Percentiles rank a stretch among this genome's conserved stretches.
These are phyloP conservation scores for Mycetomoellerius zeteki DNA, from an alignment of 1,140 invertebrate species.

Conservation along the genomic window DNA sequence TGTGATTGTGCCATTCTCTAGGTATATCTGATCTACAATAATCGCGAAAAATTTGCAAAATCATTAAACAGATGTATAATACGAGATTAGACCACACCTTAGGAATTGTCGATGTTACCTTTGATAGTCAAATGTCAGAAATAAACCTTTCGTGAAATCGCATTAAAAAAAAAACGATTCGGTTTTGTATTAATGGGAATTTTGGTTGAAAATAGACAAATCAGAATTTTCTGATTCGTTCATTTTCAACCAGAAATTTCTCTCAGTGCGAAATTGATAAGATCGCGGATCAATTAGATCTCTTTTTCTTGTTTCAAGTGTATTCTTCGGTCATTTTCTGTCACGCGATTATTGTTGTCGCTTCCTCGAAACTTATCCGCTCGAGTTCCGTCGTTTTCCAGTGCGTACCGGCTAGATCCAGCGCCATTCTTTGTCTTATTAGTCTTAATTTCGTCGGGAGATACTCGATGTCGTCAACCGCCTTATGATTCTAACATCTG, in stretches of 20 bases:
- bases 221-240: too few relatives aligned
- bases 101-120: neutral
- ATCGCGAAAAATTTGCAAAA: slow-evolving; percentile 13
- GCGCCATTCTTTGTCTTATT: slow-evolving; percentile 22
- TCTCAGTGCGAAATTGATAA: neutral
- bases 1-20: neutral
- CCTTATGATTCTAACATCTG: neutral
- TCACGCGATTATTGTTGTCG: slow-evolving; percentile 25
- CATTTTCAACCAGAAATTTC: too few relatives aligned
- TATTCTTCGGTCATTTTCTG: neutral
- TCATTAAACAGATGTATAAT: neutral
- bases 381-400: slow-evolving; percentile 20
- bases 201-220: too few relatives aligned
- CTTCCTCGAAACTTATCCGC: neutral
- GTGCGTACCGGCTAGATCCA: slow-evolving; percentile 39
- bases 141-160: slow-evolving; percentile 2
- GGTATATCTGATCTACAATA: slow-evolving; percentile 3
- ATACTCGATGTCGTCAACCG: slow-evolving; percentile 25
- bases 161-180: too few relatives aligned
- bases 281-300: neutral
- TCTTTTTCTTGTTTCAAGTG: neutral
- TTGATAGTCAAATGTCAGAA: neutral
- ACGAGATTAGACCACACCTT: neutral
- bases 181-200: too few relatives aligned
- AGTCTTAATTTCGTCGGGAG: slow-evolving; percentile 41